phyloP scores from a whole-genome alignment of 2,113 vertebrate species.

The Carassius gibelio region DNA sequence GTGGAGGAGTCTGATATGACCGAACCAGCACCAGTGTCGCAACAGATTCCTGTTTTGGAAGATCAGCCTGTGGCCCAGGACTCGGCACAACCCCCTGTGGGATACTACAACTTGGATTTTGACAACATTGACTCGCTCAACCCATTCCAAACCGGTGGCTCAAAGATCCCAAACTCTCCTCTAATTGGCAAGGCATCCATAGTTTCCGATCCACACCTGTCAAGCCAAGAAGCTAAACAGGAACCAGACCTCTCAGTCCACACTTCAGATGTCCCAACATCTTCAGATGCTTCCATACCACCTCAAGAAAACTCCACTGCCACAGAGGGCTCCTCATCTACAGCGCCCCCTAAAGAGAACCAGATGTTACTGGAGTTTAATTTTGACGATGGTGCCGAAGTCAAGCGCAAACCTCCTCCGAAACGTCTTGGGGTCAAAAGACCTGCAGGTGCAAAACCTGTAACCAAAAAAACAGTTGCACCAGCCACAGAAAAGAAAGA shows the following conservation, averaged over 20 bases:
- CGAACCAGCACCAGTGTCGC: slow-evolving; percentile 50
- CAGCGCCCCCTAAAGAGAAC: slow-evolving; percentile 49
- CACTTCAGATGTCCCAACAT: neutral
- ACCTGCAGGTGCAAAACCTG: slow-evolving; percentile 66
- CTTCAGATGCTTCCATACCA: neutral
- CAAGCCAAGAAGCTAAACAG: neutral
- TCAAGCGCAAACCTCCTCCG: slow-evolving; percentile 70
- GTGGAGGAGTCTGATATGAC: slow-evolving; percentile 33
- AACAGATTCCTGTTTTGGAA: slow-evolving; percentile 48
- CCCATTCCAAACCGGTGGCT: slow-evolving; percentile 68
- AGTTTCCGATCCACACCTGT: neutral
- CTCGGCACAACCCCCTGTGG: slow-evolving; percentile 51
- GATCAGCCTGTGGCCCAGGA: slow-evolving; percentile 46
- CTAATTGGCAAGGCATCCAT: slow-evolving; percentile 35
- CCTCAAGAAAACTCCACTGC: neutral
- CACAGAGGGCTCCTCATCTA: neutral
- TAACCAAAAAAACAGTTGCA: slow-evolving; percentile 58
- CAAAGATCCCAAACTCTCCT: slow-evolving; percentile 69
- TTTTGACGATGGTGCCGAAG: slow-evolving; percentile 70
- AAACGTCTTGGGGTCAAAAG: slow-evolving; percentile 75
- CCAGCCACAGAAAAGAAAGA: slow-evolving; percentile 48
- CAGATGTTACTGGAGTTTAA: slow-evolving; percentile 81
- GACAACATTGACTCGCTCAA: slow-evolving; percentile 63
- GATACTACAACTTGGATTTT: slow-evolving; percentile 68
- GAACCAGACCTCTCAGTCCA: slow-evolving; percentile 54